These are phyloP conservation scores for Psococerastis gibbosa DNA, from an alignment of 2,888 invertebrate species.

Conservation along the genomic window DNA sequence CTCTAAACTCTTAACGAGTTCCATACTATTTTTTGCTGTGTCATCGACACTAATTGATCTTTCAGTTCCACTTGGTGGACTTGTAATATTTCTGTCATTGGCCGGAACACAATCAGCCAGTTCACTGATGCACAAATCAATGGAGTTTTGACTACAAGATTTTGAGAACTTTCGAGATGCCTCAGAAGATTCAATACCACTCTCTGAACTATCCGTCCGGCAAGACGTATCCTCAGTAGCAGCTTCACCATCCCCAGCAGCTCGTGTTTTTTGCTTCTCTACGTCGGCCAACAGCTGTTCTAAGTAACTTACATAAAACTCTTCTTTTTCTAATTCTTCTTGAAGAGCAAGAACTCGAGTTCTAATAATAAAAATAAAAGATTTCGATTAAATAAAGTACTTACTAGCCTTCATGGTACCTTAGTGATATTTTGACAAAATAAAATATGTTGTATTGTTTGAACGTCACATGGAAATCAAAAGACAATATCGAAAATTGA, in stretches of 20 bases:
- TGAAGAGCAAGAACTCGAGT: constrained; percentile 44
- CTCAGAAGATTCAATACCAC: constrained; percentile 28
- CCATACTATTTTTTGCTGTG: constrained; percentile 20
- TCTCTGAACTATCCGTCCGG: constrained; percentile 23
- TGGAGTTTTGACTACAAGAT: constrained; percentile 21
- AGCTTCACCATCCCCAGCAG: constrained; percentile 26
- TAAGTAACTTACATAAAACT: constrained; percentile 76
- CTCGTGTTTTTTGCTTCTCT: constrained; percentile 52
- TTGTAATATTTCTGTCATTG: constrained; percentile 24
- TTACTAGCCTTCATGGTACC: no score
- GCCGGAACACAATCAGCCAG: constrained; percentile 29
- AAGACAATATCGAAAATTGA: no score
- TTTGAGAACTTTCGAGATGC: constrained; percentile 30
- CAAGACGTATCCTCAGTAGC: constrained; percentile 30
- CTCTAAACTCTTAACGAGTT: not conserved
- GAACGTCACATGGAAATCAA: no score
- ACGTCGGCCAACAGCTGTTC: constrained; percentile 70
- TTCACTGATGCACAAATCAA: constrained; percentile 52
- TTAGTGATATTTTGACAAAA: no score
- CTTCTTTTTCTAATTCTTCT: constrained; percentile 77
- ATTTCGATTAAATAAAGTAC: no score
- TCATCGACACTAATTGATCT: constrained; percentile 24
- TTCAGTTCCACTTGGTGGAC: constrained; percentile 27
- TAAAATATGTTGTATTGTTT: no score
- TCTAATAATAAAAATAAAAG: constrained; percentile 17